Percentiles rank a stretch among this genome's conserved stretches.
Conservation (phyloP, 2,113 vertebrate genomes). For the Gymnogyps californianus region DNA sequence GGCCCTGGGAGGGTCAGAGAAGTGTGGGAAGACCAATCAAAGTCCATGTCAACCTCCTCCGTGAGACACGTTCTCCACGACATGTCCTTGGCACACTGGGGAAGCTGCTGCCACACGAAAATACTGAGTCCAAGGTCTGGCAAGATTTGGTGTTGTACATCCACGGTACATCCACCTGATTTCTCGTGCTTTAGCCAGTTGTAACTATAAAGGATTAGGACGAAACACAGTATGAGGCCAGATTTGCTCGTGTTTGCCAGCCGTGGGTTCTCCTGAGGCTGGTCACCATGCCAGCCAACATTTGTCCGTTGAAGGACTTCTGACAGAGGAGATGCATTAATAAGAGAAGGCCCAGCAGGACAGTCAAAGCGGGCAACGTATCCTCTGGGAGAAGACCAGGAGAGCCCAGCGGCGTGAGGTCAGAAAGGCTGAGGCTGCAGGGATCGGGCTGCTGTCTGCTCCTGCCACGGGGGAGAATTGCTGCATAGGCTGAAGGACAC, state of each 20-base stretch:
- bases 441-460: neutral
- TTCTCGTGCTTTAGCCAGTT: neutral
- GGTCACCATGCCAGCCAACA: neutral
- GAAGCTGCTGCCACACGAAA: neutral
- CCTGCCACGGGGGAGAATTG: neutral
- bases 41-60: neutral
- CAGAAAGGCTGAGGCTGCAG: accelerated
- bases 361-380: neutral
- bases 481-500: neutral
- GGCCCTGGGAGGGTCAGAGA: neutral
- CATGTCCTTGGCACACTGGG: neutral
- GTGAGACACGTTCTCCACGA: neutral
- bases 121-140: neutral
- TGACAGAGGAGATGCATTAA: neutral
- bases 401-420: neutral
- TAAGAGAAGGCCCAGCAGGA: neutral
- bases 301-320: neutral
- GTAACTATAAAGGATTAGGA: neutral
- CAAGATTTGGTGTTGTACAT: neutral
- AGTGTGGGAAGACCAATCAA: neutral
- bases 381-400: neutral
- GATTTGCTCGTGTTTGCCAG: neutral
- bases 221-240: neutral
- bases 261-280: neutral
- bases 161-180: neutral